A percentile compares a stretch with the other conserved stretches of the same genome.
Evolutionary conservation across 1,140 invertebrate genomes (phyloP).

Genomic region (Drosophila lini): DNA sequence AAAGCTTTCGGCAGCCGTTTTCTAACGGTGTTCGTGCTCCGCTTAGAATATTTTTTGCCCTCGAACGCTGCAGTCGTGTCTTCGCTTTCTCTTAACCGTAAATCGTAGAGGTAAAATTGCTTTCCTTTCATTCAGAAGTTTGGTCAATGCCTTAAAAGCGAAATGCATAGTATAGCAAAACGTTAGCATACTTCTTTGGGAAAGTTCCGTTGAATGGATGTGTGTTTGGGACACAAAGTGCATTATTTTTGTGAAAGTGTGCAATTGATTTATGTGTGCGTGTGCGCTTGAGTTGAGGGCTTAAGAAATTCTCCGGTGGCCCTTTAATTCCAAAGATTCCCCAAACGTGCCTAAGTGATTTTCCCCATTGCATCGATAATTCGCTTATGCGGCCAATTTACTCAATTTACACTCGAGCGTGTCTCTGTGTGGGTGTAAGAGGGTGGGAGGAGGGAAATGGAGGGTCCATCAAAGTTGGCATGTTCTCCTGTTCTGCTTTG

Average conservation of each 20-base stretch:
- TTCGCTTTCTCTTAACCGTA: slow-evolving; percentile 11
- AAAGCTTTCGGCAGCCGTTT: slow-evolving; percentile 31
- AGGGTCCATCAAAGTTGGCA: slow-evolving; percentile 57
- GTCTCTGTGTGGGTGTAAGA: slow-evolving; percentile 14
- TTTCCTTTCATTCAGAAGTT: slow-evolving; percentile 16
- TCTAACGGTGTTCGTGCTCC: slow-evolving; percentile 31
- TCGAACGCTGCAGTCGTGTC: slow-evolving; percentile 54
- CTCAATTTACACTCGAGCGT: slow-evolving; percentile 46
- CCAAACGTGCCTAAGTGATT: slow-evolving; percentile 72
- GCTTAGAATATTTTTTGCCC: slow-evolving; percentile 55
- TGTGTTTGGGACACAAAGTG: slow-evolving; percentile 13
- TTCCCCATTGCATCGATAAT: slow-evolving; percentile 76
- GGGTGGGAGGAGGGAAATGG: slow-evolving; percentile 3
- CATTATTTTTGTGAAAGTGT: background rate
- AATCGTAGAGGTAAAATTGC: slow-evolving; percentile 42
- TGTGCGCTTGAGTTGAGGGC: background rate
- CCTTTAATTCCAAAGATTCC: slow-evolving; percentile 41
- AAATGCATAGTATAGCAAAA: slow-evolving; percentile 8
- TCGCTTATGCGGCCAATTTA: slow-evolving; percentile 74
- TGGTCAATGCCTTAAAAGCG: background rate
- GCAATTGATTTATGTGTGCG: background rate
- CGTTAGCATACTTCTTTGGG: slow-evolving; percentile 43
- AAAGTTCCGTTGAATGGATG: background rate
- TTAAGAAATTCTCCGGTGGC: slow-evolving; percentile 25
- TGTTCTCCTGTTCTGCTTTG: slow-evolving; percentile 31